phyloP scores from a whole-genome alignment of 30 jellyfish, hydroid and myxozoan species.

The Phacellophora camtschatica region DNA sequence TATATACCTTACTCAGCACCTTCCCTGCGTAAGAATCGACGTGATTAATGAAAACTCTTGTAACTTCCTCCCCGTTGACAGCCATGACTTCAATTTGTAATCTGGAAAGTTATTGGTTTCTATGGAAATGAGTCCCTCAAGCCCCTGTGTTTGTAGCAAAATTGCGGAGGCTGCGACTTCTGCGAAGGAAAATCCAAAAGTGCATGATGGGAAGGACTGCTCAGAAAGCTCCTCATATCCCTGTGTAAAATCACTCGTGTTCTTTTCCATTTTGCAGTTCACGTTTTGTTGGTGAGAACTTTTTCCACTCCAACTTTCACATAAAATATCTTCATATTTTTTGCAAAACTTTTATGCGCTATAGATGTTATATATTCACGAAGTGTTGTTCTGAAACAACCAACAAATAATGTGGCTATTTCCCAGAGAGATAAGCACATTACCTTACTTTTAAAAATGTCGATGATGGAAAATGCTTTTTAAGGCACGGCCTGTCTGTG shows the following conservation, averaged over 20 bases:
- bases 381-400: no score
- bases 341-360: no score
- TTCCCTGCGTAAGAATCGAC: conserved; percentile 77
- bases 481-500: no score
- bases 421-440: no score
- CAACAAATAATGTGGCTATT: no score
- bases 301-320: no score
- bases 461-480: no score
- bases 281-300: conserved; percentile 28
- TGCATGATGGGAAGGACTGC: conserved; percentile 40
- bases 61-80: conserved; percentile 28
- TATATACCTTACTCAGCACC: conserved; percentile 76
- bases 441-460: no score
- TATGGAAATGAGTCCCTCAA: not conserved
- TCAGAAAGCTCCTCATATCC: conserved; percentile 37
- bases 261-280: conserved; percentile 54
- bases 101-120: not conserved
- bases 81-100: conserved; percentile 43
- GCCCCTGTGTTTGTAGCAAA: not conserved
- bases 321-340: no score
- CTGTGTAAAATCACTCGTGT: conserved; percentile 70
- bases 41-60: conserved; percentile 73
- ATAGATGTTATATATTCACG: no score
- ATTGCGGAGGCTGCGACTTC: no score
- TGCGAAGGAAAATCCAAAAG: conserved; percentile 30